Conservation (phyloP, 1,140 invertebrate species). For the Cydia pomonella region DNA sequence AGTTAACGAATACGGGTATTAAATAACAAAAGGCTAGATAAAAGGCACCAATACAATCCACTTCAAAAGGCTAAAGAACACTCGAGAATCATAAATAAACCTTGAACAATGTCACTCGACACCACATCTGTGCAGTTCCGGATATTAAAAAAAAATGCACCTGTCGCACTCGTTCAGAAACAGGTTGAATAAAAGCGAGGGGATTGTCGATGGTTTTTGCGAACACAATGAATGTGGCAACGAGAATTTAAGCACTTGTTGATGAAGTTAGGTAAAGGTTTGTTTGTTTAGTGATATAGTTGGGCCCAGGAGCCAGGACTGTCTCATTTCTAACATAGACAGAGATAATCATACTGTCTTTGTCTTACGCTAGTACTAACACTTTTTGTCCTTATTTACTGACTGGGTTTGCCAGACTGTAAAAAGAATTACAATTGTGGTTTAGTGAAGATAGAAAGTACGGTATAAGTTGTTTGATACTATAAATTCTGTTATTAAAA, state of each 20-base stretch:
- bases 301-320: too few relatives aligned
- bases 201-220: conserved; percentile 18
- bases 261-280: neutral
- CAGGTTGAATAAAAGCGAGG: conserved; percentile 13
- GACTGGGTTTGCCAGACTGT: too few relatives aligned
- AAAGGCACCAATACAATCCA: conserved; percentile 2
- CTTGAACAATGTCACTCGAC: conserved; percentile 16
- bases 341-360: too few relatives aligned
- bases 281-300: neutral
- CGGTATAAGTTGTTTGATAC: neutral
- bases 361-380: too few relatives aligned
- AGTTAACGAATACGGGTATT: neutral
- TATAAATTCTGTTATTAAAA: too few relatives aligned
- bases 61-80: neutral
- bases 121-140: conserved; percentile 18
- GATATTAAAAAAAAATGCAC: conserved; percentile 13
- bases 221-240: conserved; percentile 5
- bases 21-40: conserved; percentile 10
- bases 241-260: conserved; percentile 13
- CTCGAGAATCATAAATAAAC: conserved; percentile 9
- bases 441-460: neutral
- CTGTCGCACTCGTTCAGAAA: conserved; percentile 17
- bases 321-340: too few relatives aligned
- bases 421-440: neutral
- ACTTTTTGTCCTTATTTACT: too few relatives aligned